A percentile compares a stretch with the other conserved stretches of the same genome.
Evolutionary conservation across 1,140 invertebrate species (phyloP).

Genomic region (Pseudomyrmex concolor): DNA sequence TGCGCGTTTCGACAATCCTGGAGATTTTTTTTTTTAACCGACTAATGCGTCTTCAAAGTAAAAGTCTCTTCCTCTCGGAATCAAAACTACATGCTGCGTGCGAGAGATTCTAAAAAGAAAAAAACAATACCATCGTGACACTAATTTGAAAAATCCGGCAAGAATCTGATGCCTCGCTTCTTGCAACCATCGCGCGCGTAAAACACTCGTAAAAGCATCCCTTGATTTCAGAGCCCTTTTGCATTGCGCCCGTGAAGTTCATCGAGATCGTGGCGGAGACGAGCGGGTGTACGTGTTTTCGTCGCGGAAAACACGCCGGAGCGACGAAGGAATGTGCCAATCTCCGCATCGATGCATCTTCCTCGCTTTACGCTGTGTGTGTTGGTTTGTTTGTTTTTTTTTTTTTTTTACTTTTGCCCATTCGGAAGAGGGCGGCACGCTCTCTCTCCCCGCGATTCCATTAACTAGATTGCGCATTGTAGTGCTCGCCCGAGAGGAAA

Average conservation of each 20-base stretch:
- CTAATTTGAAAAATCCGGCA: constrained; percentile 9
- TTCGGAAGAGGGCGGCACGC: background rate
- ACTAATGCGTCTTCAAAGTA: background rate
- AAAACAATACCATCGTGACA: background rate
- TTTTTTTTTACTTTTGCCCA: constrained; percentile 9
- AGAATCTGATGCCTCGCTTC: constrained; percentile 5
- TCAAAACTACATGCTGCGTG: background rate
- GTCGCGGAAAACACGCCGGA: constrained; percentile 11
- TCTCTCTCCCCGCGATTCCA: constrained; percentile 35
- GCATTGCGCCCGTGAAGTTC: constrained; percentile 15
- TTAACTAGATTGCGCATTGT: constrained; percentile 61
- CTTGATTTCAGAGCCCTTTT: background rate
- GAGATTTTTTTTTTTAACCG: background rate
- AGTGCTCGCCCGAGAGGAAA: constrained; percentile 41
- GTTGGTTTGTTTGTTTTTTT: background rate
- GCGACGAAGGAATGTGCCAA: constrained; percentile 48
- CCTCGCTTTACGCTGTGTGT: background rate
- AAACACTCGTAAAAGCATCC: constrained; percentile 15
- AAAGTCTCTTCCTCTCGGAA: background rate
- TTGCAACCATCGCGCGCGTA: background rate
- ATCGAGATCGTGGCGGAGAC: constrained; percentile 13
- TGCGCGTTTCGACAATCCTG: background rate
- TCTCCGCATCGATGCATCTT: constrained; percentile 47
- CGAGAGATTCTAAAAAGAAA: background rate
- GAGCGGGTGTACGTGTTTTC: constrained; percentile 31